Conservation (phyloP, 2,888 invertebrate genomes). For the Ormyrus nitidulus region DNA sequence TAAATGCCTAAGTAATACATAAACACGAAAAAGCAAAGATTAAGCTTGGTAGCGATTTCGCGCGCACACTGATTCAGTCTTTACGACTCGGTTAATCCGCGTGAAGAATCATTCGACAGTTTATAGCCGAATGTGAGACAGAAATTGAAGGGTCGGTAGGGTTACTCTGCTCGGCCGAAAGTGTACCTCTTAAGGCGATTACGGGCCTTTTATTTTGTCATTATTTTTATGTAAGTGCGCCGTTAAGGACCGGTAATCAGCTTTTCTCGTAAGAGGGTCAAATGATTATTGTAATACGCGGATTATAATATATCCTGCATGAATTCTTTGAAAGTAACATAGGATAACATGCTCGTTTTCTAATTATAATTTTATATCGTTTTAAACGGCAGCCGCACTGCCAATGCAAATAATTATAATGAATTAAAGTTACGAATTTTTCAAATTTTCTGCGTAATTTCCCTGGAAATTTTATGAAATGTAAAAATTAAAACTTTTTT, state of each 20-base stretch:
- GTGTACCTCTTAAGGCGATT: slow-evolving; percentile 16
- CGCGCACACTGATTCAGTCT: no score
- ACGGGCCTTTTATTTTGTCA: slow-evolving; percentile 7
- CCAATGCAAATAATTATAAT: no score
- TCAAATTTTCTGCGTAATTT: no score
- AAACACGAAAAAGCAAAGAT: no score
- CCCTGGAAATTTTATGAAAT: no score
- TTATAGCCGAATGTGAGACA: background rate
- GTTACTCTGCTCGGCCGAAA: background rate
- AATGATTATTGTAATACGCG: background rate
- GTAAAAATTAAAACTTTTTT: no score
- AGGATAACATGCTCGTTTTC: background rate
- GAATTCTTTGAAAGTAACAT: background rate
- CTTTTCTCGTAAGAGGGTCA: slow-evolving; percentile 7
- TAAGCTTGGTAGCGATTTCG: no score
- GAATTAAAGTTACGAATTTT: no score
- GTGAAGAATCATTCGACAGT: slow-evolving; percentile 22
- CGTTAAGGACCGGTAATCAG: slow-evolving; percentile 8
- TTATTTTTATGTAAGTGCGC: slow-evolving; percentile 13
- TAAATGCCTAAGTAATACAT: no score
- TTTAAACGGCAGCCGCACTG: background rate
- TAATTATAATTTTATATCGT: background rate
- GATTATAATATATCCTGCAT: background rate
- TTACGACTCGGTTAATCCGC: background rate
- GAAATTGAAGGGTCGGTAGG: background rate